These are phyloP conservation scores for Drosophila ambigua DNA, from an alignment of 1,140 invertebrate genomes.

Conservation along the genomic window DNA sequence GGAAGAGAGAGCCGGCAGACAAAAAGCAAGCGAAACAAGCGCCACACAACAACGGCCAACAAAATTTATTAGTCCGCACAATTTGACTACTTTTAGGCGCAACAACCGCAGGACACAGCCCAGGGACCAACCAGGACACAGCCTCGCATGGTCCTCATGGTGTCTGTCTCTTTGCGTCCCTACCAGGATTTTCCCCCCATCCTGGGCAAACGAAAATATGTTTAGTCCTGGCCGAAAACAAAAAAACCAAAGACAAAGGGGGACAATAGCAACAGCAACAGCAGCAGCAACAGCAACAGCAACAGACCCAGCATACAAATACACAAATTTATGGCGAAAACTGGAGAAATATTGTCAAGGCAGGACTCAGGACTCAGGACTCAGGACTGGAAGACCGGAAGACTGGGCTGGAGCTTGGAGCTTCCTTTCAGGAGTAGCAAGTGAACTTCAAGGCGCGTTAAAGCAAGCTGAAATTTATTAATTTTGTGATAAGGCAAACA, in stretches of 20 bases:
- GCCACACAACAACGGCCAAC: conserved; percentile 73
- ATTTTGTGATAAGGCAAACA: conserved; percentile 80
- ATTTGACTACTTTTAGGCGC: conserved; percentile 81
- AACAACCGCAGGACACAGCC: conserved; percentile 71
- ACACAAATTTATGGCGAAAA: conserved; percentile 78
- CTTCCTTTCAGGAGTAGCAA: conserved; percentile 23
- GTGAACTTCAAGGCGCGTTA: conserved; percentile 61
- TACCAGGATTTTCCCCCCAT: conserved; percentile 29
- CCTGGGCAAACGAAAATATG: conserved; percentile 66
- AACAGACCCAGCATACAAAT: conserved; percentile 61
- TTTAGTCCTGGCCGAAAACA: conserved; percentile 58
- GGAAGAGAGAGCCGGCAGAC: conserved; percentile 13
- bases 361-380: conserved; percentile 12
- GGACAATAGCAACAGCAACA: conserved; percentile 41
- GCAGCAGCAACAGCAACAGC: conserved; percentile 36
- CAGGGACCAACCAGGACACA: conserved; percentile 32
- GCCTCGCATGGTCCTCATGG: conserved; percentile 41
- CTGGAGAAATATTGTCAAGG: conserved; percentile 75
- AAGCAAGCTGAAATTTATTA: conserved; percentile 80
- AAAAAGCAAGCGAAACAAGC: conserved; percentile 67
- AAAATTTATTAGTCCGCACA: conserved; percentile 81
- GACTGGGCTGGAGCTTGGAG: too few species aligned
- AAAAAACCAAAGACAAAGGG: conserved; percentile 41
- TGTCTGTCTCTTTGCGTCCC: conserved; percentile 28
- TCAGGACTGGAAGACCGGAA: background rate